Base-by-base conservation (phyloP, 2,797 vertebrate species). In the Caiman crocodilus region DNA sequence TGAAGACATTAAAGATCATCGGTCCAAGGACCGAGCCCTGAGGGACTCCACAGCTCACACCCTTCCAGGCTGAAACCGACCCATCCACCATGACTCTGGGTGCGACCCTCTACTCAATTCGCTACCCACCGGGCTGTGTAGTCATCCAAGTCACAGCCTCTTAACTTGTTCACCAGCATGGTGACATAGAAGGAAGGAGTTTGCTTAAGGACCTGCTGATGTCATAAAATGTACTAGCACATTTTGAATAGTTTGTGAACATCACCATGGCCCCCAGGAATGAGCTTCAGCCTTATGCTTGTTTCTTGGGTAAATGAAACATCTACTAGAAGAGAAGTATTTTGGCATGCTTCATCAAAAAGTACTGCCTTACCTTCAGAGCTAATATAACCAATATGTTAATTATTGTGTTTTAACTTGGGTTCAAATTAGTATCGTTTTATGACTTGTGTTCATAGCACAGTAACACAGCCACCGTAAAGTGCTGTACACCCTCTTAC, bases 371-470 rank as follows among this genome's bases (percentile, higher is more conserved):
- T 94, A 15, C 61, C 25, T 94, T 65, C 73, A n/a, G 55, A 61
- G 9, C 93, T 87, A 89, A 80, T 20, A 13, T 32, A 73, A 61
- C 75, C 90, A 95, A 82, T 91, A 32, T 90, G 10, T 56, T 90
- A 79, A 10, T 56, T 91, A 84, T 60, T 74, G 32, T 56, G 83
- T 93, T 96, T 91, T 69, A 79, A 90, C 93, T 75, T 42, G 81
- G 84, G 79, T 94, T 97, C 61, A 57, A 96, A 93, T 96, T 90
- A 81, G 42, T 64, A 23, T 50, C 87, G 2, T 55, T 91, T 95
- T 42, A 85, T 59, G 1, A 21, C 81, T 64, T 95, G 76, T 76
- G 30, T 74, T 85, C 85, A 57, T 91, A 88, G 67, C 28, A 87
- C 88, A 92, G 42, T 85, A 85, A 88, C 89, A 87, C 78, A 88